A percentile compares a stretch with the other conserved stretches of the same genome.
These are phyloP conservation scores for Spea bombifrons DNA, from an alignment of 2,113 vertebrate genomes.

Conservation along the genomic window DNA sequence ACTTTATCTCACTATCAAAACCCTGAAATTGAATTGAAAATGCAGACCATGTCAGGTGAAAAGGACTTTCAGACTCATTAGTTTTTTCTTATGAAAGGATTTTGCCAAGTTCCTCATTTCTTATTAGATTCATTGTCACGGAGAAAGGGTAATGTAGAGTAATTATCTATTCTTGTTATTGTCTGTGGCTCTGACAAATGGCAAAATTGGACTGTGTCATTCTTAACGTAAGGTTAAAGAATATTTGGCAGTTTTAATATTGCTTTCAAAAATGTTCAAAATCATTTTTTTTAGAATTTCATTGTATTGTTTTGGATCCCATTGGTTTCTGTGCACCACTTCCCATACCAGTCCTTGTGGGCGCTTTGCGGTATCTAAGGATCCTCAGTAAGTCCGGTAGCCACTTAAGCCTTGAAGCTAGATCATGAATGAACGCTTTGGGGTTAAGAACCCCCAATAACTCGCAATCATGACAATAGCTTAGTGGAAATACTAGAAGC, in stretches of 20 bases:
- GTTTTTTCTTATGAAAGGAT: conserved; percentile 20
- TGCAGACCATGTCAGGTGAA: conserved; percentile 3
- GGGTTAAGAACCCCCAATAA: too few relatives aligned
- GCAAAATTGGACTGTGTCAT: conserved; percentile 19
- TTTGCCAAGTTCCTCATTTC: conserved; percentile 21
- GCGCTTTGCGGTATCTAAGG: too few relatives aligned
- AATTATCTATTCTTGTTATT: conserved; percentile 34
- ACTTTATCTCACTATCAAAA: conserved; percentile 8
- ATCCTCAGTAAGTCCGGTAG: too few relatives aligned
- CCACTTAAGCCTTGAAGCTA: too few relatives aligned
- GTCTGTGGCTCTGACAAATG: conserved; percentile 21
- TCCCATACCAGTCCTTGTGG: too few relatives aligned
- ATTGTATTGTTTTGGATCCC: too few relatives aligned
- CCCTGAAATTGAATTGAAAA: conserved; percentile 27
- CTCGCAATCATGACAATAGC: too few relatives aligned
- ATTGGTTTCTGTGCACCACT: too few relatives aligned
- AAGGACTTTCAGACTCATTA: conserved; percentile 29
- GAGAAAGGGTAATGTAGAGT: conserved; percentile 18
- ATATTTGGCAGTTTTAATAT: neutral
- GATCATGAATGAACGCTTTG: too few relatives aligned
- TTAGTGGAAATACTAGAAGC: too few relatives aligned
- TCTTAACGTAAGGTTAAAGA: conserved; percentile 28
- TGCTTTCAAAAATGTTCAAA: too few relatives aligned
- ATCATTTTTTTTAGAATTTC: too few relatives aligned
- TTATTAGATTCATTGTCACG: conserved; percentile 24